phyloP scores from a whole-genome alignment of 2,797 vertebrate species.

The Tympanoctomys barrerae region DNA sequence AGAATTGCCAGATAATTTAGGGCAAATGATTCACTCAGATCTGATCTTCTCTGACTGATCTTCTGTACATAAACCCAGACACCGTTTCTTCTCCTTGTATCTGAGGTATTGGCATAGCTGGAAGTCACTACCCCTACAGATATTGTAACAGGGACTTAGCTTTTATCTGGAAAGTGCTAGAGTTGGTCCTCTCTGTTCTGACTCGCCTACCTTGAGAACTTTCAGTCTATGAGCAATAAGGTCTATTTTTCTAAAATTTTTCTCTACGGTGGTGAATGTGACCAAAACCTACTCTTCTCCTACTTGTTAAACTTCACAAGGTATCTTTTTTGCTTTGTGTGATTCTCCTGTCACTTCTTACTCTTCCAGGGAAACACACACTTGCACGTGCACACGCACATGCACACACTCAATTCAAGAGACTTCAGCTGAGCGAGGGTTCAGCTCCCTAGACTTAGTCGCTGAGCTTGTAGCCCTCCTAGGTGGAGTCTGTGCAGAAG shows the following conservation, averaged over 20 bases:
- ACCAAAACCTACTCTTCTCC: not conserved
- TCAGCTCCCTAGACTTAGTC: not conserved
- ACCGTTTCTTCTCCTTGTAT: not conserved
- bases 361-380: constrained; percentile 22
- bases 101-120: not conserved
- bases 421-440: not conserved
- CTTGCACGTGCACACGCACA: not conserved
- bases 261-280: not conserved
- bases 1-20: not conserved
- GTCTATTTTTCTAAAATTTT: not conserved
- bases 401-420: not conserved
- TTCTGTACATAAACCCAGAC: not conserved
- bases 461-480: not conserved
- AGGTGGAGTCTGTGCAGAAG: not conserved
- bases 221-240: not conserved
- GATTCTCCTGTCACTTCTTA: not conserved
- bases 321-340: not conserved
- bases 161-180: not conserved
- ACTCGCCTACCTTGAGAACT: not conserved
- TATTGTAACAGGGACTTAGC: not conserved
- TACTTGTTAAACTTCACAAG: not conserved
- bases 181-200: not conserved
- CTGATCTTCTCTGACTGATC: not conserved
- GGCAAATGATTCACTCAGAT: constrained; percentile 17
- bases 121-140: not conserved